A percentile compares a stretch with the other conserved stretches of the same genome.
These are phyloP conservation scores for Megathymus violae DNA, from an alignment of 1,140 invertebrate genomes.

Conservation along the genomic window DNA sequence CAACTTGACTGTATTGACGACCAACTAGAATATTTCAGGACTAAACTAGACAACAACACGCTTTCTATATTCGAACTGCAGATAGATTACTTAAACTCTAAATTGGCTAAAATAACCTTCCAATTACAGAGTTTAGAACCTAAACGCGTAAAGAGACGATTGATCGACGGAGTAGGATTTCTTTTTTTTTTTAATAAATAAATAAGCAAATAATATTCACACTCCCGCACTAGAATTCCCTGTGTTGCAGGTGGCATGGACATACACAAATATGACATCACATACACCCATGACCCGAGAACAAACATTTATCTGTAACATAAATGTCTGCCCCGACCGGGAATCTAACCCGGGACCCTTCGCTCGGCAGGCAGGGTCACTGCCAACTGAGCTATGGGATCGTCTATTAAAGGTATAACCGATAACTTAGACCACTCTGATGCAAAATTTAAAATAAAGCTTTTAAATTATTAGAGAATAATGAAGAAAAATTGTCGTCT, in stretches of 20 bases:
- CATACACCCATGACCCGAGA: too few relatives aligned
- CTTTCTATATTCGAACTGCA: constrained; percentile 29
- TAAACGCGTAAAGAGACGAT: constrained; percentile 16
- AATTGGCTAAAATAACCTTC: constrained; percentile 4
- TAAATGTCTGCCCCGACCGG: too few relatives aligned
- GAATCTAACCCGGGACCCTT: too few relatives aligned
- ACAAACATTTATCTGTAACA: too few relatives aligned
- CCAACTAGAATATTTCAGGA: constrained; percentile 22
- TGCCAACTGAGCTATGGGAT: too few relatives aligned
- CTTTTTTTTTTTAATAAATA: too few relatives aligned
- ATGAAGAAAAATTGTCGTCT: constrained; percentile 13
- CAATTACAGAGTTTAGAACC: constrained; percentile 1
- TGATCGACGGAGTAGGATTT: constrained; percentile 40
- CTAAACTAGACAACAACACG: constrained; percentile 24
- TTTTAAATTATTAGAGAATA: constrained; percentile 20
- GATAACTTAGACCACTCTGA: constrained; percentile 40
- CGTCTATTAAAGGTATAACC: constrained; percentile 41
- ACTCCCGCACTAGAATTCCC: too few relatives aligned
- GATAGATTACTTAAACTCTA: constrained; percentile 22
- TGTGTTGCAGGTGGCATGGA: too few relatives aligned
- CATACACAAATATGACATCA: too few relatives aligned
- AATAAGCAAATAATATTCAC: too few relatives aligned
- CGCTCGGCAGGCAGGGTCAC: too few relatives aligned
- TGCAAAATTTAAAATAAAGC: constrained; percentile 36
- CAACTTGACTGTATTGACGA: background rate